Base-by-base conservation (phyloP, 2,888 invertebrate species). In the Stenodema calcarata region DNA sequence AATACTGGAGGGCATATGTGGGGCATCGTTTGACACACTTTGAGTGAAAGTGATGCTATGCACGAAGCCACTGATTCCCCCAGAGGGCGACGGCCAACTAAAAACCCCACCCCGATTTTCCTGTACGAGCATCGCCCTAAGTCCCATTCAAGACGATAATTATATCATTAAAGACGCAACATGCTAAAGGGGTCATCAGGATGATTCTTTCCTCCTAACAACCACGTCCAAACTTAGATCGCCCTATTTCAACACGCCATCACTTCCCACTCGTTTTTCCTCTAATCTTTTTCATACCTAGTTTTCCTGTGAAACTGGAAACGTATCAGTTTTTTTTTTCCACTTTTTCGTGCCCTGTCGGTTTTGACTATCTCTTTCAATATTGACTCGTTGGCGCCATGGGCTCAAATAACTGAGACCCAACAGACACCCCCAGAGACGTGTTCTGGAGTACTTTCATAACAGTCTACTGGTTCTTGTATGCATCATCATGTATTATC, bases 11-110 rank as follows among this genome's bases (percentile, higher is more conserved):
- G 62, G 62, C 23, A 27, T 9, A 62, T 23, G 62, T 62, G 27
- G 62, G 78, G 41, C 78, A 78, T 78, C 78, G 44, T 78, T 78
- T 78, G 78, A 78, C 78, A 78, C 78, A 78, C 42, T 78, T 27
- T 23, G n/a, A 78, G 78, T 78, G 78, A 78, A 78, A 78, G 78
- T 78, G 78, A 78, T 75, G 14, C 75, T 47, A 47, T 62, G 62
- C 62, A 62, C 62, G 62, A 62, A 62, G 23, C 23, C 62, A 23
- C 62, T 23, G 62, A 62, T 62, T 62, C 62, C 62, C 23, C 23
- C 23, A 11, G 23, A 62, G 27, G 23, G 62, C 35, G 35, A 7
- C 2, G 62, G 18, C 62, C 11, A 62, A 16, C 50, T n/a, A 18
- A 14, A 18, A 50, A 50, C 50, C n/a, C n/a, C 62, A 23, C 62